Base-by-base conservation (phyloP, 2,797 vertebrate genomes). In the Mormyrops attenuatus region DNA sequence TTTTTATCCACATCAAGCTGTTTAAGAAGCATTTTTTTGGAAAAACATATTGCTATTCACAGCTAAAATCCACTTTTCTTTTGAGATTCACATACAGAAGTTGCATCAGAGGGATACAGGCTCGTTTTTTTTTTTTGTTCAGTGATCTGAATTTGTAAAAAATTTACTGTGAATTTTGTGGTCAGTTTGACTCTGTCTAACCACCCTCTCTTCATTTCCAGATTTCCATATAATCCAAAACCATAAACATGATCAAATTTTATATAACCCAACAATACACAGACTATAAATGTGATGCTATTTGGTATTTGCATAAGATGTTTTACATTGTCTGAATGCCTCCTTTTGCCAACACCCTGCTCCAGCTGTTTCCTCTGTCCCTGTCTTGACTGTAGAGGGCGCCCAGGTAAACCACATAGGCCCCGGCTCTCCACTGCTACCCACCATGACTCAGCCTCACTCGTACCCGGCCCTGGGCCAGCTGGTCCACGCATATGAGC, bases 401-500 rank as follows among this genome's bases (percentile, higher is more conserved):
- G 93, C 97, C 86, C 98, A 98, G 96, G 97, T 99, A 94, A 99
- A 98, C 95, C 98, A 97, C 0, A 92, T 96, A 88, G 96, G 95
- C 57, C 94, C 95, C 41, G 96, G 95, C 66, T 96, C 96, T 26
- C 96, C 96, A 52, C 94, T 96, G 89, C 96, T 96, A 88, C 95
- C 97, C 84, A 96, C 96, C 93, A 95, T 98, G 96, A 95, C 95
- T 90, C 98, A 97, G 91, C 97, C 97, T 17, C 97, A 98, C 82
- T 97, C 98, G 0, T 99, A 98, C 89, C 97, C 98, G 49, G 97
- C 94, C 89, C 95, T 99, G 94, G 96, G 96, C 90, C 98, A 99
- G 95, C 96, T 99, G 95, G 96, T 97, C 91, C 98, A 99, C 38
- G 96, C 97, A 0, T 99, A 99, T 0, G 98, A 99, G 84, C 98